phyloP scores from a whole-genome alignment of 2,797 vertebrate genomes.

The Tenualosa ilisha region DNA sequence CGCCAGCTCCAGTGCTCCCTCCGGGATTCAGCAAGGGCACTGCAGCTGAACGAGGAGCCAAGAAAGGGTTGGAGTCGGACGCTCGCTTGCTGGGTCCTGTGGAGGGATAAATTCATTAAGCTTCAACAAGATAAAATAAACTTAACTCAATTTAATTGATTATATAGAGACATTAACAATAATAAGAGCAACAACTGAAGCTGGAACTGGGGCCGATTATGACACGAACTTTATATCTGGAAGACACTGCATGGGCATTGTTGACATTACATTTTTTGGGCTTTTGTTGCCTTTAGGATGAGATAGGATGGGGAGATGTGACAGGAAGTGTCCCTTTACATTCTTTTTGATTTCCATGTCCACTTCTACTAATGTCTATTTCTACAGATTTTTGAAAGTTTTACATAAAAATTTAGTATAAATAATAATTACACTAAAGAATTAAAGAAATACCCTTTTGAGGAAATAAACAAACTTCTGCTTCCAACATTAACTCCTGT shows the following conservation, averaged over 20 bases:
- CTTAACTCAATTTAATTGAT: not conserved
- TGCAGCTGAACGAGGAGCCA: slow-evolving; percentile 92
- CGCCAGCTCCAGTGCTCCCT: slow-evolving; percentile 58
- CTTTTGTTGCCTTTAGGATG: too few species aligned
- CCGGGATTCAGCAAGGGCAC: slow-evolving; percentile 83
- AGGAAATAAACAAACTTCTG: not conserved
- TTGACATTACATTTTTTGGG: too few species aligned
- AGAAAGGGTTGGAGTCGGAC: slow-evolving; percentile 82
- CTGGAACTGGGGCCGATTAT: not conserved
- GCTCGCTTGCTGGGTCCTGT: slow-evolving; percentile 70
- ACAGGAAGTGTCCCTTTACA: too few species aligned
- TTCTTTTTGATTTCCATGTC: too few species aligned
- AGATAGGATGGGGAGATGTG: too few species aligned
- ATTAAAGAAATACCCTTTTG: not conserved
- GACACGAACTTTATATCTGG: too few species aligned
- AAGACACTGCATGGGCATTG: too few species aligned
- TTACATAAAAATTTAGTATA: too few species aligned
- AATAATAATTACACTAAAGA: not conserved
- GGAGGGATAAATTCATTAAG: not conserved
- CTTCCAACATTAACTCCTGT: not conserved
- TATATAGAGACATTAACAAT: not conserved
- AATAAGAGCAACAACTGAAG: too few species aligned
- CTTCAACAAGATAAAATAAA: not conserved
- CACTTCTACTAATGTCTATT: too few species aligned
- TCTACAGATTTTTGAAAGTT: too few species aligned